Evolutionary conservation across 2,113 vertebrate species (phyloP).

Genomic region (Epinephelus moara): DNA sequence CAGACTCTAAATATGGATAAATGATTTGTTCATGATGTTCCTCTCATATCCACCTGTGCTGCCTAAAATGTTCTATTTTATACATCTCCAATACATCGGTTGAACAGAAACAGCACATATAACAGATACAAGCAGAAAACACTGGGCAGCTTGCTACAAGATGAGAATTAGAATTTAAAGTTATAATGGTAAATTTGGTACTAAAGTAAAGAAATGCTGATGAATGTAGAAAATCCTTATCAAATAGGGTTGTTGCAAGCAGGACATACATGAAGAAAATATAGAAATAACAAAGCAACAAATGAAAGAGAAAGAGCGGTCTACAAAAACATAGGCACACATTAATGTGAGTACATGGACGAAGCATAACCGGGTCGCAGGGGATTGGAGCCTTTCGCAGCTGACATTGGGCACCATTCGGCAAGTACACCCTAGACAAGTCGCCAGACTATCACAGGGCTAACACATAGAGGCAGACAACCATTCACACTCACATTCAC

Average conservation of each 20-base stretch:
- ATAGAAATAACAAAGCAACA: neutral
- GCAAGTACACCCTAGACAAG: no score
- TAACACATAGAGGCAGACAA: no score
- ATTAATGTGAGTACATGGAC: neutral
- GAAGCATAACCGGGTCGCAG: no score
- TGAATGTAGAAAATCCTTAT: neutral
- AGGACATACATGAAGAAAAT: neutral
- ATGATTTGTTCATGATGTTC: neutral
- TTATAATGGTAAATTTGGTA: neutral
- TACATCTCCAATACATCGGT: neutral
- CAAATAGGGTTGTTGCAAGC: neutral
- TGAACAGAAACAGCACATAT: neutral
- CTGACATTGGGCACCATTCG: no score
- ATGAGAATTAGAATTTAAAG: neutral
- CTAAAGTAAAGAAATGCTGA: neutral
- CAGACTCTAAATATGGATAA: neutral
- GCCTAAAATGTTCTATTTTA: neutral
- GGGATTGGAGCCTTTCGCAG: no score
- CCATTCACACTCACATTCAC: no score
- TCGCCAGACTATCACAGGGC: no score
- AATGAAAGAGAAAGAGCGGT: neutral
- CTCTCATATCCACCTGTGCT: neutral
- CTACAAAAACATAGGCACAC: neutral
- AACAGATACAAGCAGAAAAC: neutral
- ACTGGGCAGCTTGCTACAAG: neutral